Conservation (phyloP, 2,888 invertebrate genomes). For the Dendrolimus houi region DNA sequence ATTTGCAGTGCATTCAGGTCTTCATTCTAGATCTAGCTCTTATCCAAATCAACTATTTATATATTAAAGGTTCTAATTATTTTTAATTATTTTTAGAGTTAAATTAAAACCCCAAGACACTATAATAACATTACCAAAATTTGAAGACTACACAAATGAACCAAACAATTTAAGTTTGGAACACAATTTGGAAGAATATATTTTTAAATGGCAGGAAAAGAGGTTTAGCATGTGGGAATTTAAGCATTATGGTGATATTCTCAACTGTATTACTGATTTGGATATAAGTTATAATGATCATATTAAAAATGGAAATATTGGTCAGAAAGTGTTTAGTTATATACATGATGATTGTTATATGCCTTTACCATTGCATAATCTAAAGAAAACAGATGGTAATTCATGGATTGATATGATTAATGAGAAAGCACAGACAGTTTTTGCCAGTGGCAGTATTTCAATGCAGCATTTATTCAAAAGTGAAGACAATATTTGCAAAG, state of each 20-base stretch:
- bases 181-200: slow-evolving; percentile 36
- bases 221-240: slow-evolving; percentile 78
- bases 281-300: slow-evolving; percentile 57
- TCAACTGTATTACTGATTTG: slow-evolving; percentile 78
- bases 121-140: slow-evolving; percentile 48
- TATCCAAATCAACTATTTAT: too few species aligned
- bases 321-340: slow-evolving; percentile 72
- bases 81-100: slow-evolving; percentile 32
- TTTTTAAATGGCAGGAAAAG: slow-evolving; percentile 85
- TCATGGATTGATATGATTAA: not conserved
- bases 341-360: slow-evolving; percentile 74
- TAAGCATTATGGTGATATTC: slow-evolving; percentile 74
- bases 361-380: slow-evolving; percentile 30
- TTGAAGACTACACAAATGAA: slow-evolving; percentile 42
- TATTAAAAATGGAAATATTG: slow-evolving; percentile 38
- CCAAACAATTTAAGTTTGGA: slow-evolving; percentile 27
- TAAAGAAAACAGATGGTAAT: not conserved
- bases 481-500: slow-evolving; percentile 31
- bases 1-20: too few species aligned
- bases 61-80: too few species aligned
- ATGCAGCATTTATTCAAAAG: slow-evolving; percentile 42
- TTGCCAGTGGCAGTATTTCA: slow-evolving; percentile 19
- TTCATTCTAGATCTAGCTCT: not conserved
- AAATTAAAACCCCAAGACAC: slow-evolving; percentile 47
- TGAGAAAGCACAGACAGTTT: not conserved